Percentiles rank a stretch among this genome's conserved stretches.
Evolutionary conservation across 2,888 invertebrate genomes (phyloP).

Genomic region (Sericinus montela): DNA sequence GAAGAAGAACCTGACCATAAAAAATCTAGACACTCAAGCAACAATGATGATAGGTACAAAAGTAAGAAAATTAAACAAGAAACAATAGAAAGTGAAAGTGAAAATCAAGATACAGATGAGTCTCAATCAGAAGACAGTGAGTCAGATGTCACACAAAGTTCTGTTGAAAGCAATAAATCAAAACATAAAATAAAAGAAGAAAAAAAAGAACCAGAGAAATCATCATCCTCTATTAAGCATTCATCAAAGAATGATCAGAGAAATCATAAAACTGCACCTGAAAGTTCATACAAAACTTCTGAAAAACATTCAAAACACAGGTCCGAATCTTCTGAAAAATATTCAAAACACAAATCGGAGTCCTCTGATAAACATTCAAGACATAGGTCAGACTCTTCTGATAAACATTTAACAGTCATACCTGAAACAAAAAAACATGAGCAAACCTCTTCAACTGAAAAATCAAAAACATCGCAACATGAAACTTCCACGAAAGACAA

Average conservation of each 20-base stretch:
- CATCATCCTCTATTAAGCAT: constrained; percentile 40
- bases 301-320: constrained; percentile 18
- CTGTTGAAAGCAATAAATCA: constrained; percentile 45
- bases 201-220: constrained; percentile 38
- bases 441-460: constrained; percentile 4
- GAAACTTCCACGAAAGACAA: constrained; percentile 45
- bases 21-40: constrained; percentile 47
- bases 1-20: constrained; percentile 55
- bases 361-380: neutral
- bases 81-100: constrained; percentile 32
- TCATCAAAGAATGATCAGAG: constrained; percentile 36
- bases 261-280: constrained; percentile 37
- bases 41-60: constrained; percentile 47
- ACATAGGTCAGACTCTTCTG: constrained; percentile 28
- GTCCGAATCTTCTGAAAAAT: constrained; percentile 31
- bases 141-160: constrained; percentile 46
- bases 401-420: constrained; percentile 10
- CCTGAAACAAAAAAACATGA: constrained; percentile 20
- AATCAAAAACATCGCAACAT: constrained; percentile 24
- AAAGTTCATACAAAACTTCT: constrained; percentile 30
- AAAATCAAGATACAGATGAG: constrained; percentile 27
- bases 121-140: constrained; percentile 39
- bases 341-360: constrained; percentile 11
- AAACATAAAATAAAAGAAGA: constrained; percentile 49
- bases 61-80: constrained; percentile 41